phyloP scores from a whole-genome alignment of 2,113 vertebrate species.

The Elgaria multicarinata region DNA sequence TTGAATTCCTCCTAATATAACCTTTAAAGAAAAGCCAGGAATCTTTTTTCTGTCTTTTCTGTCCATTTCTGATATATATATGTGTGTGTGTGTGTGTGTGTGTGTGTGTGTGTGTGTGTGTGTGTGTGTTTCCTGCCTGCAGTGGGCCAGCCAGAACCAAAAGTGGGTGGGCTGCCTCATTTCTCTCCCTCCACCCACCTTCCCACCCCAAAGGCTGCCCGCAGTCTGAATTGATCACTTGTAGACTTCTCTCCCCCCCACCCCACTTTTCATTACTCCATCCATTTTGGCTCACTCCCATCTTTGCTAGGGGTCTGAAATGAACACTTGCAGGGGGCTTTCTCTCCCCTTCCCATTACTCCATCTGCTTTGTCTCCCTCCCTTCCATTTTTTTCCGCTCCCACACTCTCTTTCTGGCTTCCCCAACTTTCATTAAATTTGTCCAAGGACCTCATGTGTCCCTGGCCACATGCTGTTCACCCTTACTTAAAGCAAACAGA shows the following conservation, averaged over 20 bases:
- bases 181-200: background rate
- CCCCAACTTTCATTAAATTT: background rate
- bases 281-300: background rate
- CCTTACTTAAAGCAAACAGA: background rate
- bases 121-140: background rate
- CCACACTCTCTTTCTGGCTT: background rate
- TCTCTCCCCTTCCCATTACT: no score
- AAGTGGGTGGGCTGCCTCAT: background rate
- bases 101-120: no score
- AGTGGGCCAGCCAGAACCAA: background rate
- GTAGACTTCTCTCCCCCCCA: background rate
- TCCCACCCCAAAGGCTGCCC: no score
- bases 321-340: background rate
- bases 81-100: background rate
- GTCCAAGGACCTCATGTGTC: no score
- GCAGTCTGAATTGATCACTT: background rate
- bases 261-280: background rate
- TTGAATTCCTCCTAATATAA: background rate
- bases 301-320: background rate
- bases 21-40: background rate
- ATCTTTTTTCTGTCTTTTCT: background rate
- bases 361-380: background rate
- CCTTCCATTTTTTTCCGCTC: no score
- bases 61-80: no score
- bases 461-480: no score